phyloP scores from a whole-genome alignment of 2,888 invertebrate genomes.

The Pelosia muscerda region DNA sequence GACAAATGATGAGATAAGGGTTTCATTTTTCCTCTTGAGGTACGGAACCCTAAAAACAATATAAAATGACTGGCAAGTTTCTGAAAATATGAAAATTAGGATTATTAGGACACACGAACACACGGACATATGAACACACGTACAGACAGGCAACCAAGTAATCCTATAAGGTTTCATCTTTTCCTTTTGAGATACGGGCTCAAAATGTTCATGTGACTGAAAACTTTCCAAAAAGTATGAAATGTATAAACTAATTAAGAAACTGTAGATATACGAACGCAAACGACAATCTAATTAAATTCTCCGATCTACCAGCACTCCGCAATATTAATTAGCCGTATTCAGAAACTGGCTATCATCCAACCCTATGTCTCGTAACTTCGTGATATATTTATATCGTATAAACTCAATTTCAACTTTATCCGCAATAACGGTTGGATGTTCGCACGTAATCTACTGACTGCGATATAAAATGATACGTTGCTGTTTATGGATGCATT shows the following conservation, averaged over 20 bases:
- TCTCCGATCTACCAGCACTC: neutral
- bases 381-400: constrained; percentile 6
- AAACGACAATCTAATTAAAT: constrained; percentile 3
- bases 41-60: no score
- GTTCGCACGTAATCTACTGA: neutral
- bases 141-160: no score
- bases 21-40: no score
- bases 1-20: no score
- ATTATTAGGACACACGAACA: no score
- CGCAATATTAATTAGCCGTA: constrained; percentile 11
- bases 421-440: neutral
- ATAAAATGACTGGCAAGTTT: no score
- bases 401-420: constrained; percentile 9
- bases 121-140: no score
- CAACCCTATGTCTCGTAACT: constrained; percentile 4
- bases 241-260: neutral
- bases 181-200: no score
- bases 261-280: neutral
- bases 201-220: no score
- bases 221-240: neutral
- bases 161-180: no score
- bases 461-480: neutral
- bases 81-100: no score
- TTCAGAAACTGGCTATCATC: constrained; percentile 15
- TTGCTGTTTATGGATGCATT: neutral